Evolutionary conservation across 1,140 invertebrate genomes (phyloP).

Genomic region (Dendrolimus punctatus): DNA sequence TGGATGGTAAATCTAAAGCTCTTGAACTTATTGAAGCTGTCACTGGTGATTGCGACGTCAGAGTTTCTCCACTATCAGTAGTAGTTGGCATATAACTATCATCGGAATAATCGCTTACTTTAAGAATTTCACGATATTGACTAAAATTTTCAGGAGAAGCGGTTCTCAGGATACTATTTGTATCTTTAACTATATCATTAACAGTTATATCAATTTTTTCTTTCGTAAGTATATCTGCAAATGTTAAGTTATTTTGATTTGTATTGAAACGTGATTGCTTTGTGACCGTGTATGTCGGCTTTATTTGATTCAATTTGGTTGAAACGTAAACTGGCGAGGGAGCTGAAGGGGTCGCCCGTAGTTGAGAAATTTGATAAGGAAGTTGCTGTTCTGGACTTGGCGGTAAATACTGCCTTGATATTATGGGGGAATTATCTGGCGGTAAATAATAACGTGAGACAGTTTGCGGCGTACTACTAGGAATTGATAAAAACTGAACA

Average conservation of each 20-base stretch:
- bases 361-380: slow-evolving; percentile 26
- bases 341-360: slow-evolving; percentile 22
- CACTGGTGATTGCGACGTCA: slow-evolving; percentile 22
- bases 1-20: slow-evolving; percentile 33
- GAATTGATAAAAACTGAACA: slow-evolving; percentile 22
- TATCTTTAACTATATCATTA: slow-evolving; percentile 51
- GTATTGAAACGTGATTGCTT: slow-evolving; percentile 16
- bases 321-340: slow-evolving; percentile 10
- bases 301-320: background rate
- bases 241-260: slow-evolving; percentile 42
- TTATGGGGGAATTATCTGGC: slow-evolving; percentile 16
- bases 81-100: slow-evolving; percentile 27
- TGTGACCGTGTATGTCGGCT: background rate
- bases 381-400: slow-evolving; percentile 21
- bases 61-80: slow-evolving; percentile 37
- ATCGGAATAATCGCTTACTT: slow-evolving; percentile 23
- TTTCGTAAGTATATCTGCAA: slow-evolving; percentile 50
- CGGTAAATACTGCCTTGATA: slow-evolving; percentile 37
- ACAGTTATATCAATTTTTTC: slow-evolving; percentile 53
- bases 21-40: slow-evolving; percentile 28
- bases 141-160: slow-evolving; percentile 26
- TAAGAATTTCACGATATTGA: slow-evolving; percentile 26
- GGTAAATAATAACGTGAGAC: slow-evolving; percentile 33
- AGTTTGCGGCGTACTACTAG: slow-evolving; percentile 36
- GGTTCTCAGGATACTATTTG: slow-evolving; percentile 32